Evolutionary conservation across 1,140 invertebrate species (phyloP), one percentile per base, ranked within the genome.

Genomic region (Adelges cooleyi): DNA sequence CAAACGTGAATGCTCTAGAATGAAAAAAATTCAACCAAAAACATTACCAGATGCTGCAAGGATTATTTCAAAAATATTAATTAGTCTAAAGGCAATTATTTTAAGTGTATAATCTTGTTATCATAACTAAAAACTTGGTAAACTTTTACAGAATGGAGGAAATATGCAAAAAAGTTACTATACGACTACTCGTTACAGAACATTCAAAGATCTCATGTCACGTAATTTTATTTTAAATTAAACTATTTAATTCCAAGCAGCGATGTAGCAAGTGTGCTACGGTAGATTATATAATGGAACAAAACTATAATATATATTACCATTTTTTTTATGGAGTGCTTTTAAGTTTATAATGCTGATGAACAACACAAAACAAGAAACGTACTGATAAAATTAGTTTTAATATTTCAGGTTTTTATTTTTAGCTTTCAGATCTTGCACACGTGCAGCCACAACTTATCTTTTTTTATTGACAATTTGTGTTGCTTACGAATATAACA

Each of bases 121-220:
- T 23, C 33, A 4, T 29, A 2, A 17, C 29, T 53, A 20, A 25
- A 29, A 18, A 51, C 17, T 38, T 50, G 33, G n/a, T 29, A 46
- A 36, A 17, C 11, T n/a, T 23, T 22, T 44, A 6, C 36, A 67
- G 38, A 56, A 62, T 36, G 50, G 27, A 33, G 52, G 52, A 13
- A 46, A n/a, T 46, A 36, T 33, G 8, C 78, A 84, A 56, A 80
- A 81, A 65, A 78, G 79, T 13, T 87, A 83, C 72, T 88, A 89
- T 69, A 78, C 80, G 3, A 75, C 80, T 36, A 83, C 79, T 20
- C 81, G 22, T 27, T 53, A 15, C 22, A 46, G 89, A 68, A 83
- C 82, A 73, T 92, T 89, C 75, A 84, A 85, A 69, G 86, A 91
- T 76, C 74, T 91, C 5, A 89, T 91, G 86, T 88, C 89, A 23